phyloP scores from a whole-genome alignment of 2,797 vertebrate species.

The Taenioides sp. region DNA sequence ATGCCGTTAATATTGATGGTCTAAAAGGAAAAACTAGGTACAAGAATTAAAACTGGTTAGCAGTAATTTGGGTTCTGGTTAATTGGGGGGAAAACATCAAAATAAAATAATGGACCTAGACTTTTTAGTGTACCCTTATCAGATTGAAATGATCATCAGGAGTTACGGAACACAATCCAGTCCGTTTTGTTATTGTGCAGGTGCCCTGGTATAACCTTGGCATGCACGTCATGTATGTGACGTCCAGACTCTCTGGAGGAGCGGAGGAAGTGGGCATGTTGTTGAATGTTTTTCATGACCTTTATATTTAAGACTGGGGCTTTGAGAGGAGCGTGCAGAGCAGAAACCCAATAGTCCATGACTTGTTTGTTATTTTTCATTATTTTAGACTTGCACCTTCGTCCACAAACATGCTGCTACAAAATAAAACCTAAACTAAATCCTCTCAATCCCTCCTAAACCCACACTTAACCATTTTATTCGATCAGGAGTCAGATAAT shows the following conservation, averaged over 20 bases:
- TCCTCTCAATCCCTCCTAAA: neutral
- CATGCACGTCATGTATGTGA: neutral
- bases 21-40: neutral
- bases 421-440: neutral
- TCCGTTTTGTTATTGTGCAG: neutral
- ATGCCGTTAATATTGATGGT: too few species aligned
- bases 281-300: conserved; percentile 1
- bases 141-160: neutral
- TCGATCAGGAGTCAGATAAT: neutral
- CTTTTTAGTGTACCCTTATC: neutral
- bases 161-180: neutral
- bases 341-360: neutral
- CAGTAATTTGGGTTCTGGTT: neutral
- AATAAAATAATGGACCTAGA: neutral
- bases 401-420: neutral
- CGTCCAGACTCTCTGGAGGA: neutral
- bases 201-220: neutral
- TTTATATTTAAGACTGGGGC: conserved; percentile 5
- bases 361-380: conserved; percentile 8
- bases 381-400: neutral
- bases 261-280: neutral
- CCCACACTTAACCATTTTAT: neutral
- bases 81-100: neutral
- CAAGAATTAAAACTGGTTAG: neutral
- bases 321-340: neutral